A percentile compares a stretch with the other conserved stretches of the same genome.
These are phyloP conservation scores for Carollia perspicillata DNA, from an alignment of 2,113 vertebrate species.

Conservation along the genomic window DNA sequence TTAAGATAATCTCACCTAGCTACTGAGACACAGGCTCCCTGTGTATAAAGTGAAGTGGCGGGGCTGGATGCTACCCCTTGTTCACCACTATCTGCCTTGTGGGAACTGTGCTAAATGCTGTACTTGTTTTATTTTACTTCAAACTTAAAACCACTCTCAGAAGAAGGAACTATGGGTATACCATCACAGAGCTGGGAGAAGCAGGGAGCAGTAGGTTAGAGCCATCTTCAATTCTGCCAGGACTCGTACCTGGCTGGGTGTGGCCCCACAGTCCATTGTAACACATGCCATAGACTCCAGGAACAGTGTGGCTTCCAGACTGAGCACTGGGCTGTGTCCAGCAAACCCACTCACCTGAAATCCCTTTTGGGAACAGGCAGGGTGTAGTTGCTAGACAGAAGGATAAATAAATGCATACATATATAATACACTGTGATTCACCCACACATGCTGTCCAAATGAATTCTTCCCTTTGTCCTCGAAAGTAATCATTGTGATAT, in stretches of 20 bases:
- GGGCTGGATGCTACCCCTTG: neutral
- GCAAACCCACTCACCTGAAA: neutral
- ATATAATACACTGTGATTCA: neutral
- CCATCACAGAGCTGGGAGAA: neutral
- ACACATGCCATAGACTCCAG: neutral
- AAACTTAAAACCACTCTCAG: neutral
- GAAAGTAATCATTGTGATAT: neutral
- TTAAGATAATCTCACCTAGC: neutral
- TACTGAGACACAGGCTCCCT: neutral
- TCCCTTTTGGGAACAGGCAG: neutral
- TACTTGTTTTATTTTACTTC: neutral
- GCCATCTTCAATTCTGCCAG: neutral
- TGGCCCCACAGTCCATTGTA: neutral
- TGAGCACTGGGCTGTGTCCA: neutral
- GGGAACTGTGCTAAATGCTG: neutral
- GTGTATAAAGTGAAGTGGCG: neutral
- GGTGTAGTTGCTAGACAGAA: conserved; percentile 3
- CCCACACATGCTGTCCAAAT: conserved; percentile 22
- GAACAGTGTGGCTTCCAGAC: no score
- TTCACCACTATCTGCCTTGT: neutral
- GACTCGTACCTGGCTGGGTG: neutral
- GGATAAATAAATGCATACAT: neutral
- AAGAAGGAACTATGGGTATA: neutral
- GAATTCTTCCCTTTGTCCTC: conserved; percentile 32
- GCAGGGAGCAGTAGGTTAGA: neutral